Percentiles rank a stretch among this genome's conserved stretches.
phyloP scores from a whole-genome alignment of 2,888 invertebrate species.

The Sturmia bella region DNA sequence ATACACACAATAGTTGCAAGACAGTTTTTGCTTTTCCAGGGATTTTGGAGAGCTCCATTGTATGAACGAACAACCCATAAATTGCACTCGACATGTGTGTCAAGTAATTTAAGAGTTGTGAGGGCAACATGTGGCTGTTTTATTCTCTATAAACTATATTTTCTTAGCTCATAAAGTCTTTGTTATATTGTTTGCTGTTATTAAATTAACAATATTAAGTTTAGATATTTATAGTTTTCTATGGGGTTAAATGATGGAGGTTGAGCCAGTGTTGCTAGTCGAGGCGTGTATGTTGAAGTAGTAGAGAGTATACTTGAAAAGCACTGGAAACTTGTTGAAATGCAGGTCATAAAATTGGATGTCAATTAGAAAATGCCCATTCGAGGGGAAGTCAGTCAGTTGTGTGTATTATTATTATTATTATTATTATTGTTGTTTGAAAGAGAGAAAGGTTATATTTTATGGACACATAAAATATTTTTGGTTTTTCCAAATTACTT shows the following conservation, averaged over 20 bases:
- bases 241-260: conserved; percentile 13
- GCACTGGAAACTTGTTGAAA: conserved; percentile 47
- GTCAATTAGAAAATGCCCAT: conserved; percentile 55
- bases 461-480: neutral
- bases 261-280: neutral
- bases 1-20: conserved; percentile 41
- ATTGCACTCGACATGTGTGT: conserved; percentile 63
- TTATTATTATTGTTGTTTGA: neutral
- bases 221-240: conserved; percentile 6
- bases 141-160: conserved; percentile 59
- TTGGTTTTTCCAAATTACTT: neutral
- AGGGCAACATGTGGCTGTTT: conserved; percentile 65
- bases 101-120: conserved; percentile 69
- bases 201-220: conserved; percentile 48
- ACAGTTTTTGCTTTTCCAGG: conserved; percentile 8
- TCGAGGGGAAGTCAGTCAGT: neutral
- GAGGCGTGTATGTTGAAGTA: conserved; percentile 11
- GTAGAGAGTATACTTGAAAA: neutral
- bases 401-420: neutral
- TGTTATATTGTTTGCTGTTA: conserved; percentile 38
- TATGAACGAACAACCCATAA: conserved; percentile 21
- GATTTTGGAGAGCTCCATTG: conserved; percentile 19
- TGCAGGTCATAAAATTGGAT: conserved; percentile 48
- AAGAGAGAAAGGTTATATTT: neutral
- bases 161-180: conserved; percentile 34